Base-by-base conservation (phyloP, 2,888 invertebrate genomes). In the Rhodophaea formosa region DNA sequence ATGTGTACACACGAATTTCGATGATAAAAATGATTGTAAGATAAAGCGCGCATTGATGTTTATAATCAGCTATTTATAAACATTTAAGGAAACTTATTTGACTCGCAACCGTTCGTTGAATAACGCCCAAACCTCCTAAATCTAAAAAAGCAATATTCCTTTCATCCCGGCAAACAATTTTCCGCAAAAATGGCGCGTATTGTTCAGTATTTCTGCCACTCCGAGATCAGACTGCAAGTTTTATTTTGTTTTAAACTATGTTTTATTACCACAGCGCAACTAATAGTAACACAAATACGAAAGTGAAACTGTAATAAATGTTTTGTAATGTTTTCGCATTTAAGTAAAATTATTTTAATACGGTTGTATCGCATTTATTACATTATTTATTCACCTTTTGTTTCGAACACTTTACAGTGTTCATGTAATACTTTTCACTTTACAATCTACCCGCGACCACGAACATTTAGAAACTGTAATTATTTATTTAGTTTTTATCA, bases 191-290 rank as follows among this genome's bases (percentile, higher is more conserved):
- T 32, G 47, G 54, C 47, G 56, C 35, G 67, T 66, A 72, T 71
- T 70, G 67, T 68, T 67, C 63, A 59, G 66, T 69, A 70, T 69
- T 71, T 60, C 62, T 67, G 71, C 71, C 12, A 39, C 12, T 39
- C 39, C 12, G n/a, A 2, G 39, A 39, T 39, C n/a, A 3, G 12
- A 39, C 39, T 39, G 39, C 39, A 39, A n/a, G n/a, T 39, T 39
- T 39, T 0, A n/a, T n/a, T 35, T 39, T 39, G 1, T 39, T 2
- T 39, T 39, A 0, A 39, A 12, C 12, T 8, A 35, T 35, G 8
- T 39, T 10, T 8, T 39, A 12, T n/a, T 35, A 35, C 35, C 12
- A 3, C 3, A 10, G 12, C 8, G 3, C 3, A 10, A 35, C 8
- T 10, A 10, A 0, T 23, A 23, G 5, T 23, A 5, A 23, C 5